Conservation (phyloP, 1,140 invertebrate species). For the Drosophila oshimai region DNA sequence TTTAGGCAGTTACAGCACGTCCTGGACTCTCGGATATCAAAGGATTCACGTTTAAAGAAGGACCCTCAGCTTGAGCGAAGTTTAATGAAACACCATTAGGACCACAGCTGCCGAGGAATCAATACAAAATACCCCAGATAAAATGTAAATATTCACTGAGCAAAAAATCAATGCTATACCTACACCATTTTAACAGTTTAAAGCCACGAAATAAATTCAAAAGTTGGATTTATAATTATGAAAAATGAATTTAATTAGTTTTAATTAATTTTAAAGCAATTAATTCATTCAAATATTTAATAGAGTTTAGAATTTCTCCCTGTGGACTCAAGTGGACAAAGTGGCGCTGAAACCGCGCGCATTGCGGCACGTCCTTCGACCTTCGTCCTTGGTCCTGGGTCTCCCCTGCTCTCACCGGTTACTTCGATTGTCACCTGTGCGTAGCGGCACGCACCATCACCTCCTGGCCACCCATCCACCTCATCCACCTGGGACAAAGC, state of each 20-base stretch:
- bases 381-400: neutral
- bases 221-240: no score
- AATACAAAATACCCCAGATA: slow-evolving; percentile 1
- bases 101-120: slow-evolving; percentile 2
- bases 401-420: neutral
- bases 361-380: slow-evolving; percentile 56
- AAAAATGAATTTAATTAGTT: neutral
- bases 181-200: no score
- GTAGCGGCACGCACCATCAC: slow-evolving; percentile 45
- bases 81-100: slow-evolving; percentile 61
- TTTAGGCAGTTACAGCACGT: slow-evolving; percentile 63
- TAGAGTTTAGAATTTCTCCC: neutral
- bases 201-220: no score
- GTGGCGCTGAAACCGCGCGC: slow-evolving; percentile 37
- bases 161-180: no score
- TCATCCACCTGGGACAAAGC: slow-evolving; percentile 1
- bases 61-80: slow-evolving; percentile 20
- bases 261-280: neutral
- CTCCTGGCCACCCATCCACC: neutral
- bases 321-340: slow-evolving; percentile 17
- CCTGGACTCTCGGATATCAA: slow-evolving; percentile 50
- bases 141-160: neutral
- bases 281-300: no score
- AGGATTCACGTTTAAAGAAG: neutral
- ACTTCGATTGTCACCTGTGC: slow-evolving; percentile 63